These are phyloP conservation scores for Epinephelus lanceolatus DNA, from an alignment of 2,113 vertebrate species.

Conservation along the genomic window DNA sequence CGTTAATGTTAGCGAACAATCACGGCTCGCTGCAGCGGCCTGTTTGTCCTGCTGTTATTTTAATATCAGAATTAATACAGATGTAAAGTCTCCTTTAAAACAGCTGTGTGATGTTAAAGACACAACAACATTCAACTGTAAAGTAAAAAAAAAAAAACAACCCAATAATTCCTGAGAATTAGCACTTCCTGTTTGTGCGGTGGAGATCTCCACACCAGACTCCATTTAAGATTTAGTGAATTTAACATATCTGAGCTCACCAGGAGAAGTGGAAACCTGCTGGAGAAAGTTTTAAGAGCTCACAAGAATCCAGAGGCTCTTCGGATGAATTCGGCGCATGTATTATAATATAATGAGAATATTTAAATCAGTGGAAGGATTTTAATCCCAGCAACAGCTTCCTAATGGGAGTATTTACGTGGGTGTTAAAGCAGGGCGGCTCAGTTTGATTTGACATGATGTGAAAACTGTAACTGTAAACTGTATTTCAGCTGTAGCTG, in stretches of 20 bases:
- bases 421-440: too few relatives aligned
- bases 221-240: not conserved
- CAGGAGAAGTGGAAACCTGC: fast-evolving
- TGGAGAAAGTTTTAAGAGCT: not conserved
- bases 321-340: not conserved
- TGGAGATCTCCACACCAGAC: not conserved
- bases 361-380: too few relatives aligned
- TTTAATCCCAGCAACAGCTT: too few relatives aligned
- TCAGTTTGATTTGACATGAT: too few relatives aligned
- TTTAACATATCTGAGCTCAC: not conserved
- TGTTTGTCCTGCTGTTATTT: not conserved
- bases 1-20: not conserved
- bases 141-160: not conserved
- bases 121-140: not conserved
- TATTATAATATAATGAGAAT: not conserved
- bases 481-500: too few relatives aligned
- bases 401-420: too few relatives aligned
- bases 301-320: too few relatives aligned
- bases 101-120: not conserved
- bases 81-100: not conserved
- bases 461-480: too few relatives aligned
- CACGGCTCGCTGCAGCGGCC: not conserved
- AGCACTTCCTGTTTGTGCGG: not conserved
- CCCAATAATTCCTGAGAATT: not conserved
- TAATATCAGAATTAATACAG: not conserved